Conservation (phyloP, 2,888 invertebrate species). For the Machimus rusticus region DNA sequence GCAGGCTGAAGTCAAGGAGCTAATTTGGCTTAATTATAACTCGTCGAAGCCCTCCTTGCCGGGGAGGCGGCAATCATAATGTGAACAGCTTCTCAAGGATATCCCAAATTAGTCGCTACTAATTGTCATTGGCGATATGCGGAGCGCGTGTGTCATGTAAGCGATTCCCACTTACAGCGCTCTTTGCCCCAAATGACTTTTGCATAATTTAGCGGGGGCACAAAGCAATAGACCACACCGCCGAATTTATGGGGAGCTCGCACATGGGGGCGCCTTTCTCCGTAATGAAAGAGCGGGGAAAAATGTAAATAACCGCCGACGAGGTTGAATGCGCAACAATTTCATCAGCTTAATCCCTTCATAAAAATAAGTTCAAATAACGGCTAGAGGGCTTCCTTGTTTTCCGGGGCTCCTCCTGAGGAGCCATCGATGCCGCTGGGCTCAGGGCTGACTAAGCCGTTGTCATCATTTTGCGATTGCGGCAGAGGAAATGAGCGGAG, state of each 20-base stretch:
- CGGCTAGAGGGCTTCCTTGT: constrained; percentile 43
- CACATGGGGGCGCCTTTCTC: background rate
- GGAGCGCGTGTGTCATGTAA: background rate
- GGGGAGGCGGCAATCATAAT: background rate
- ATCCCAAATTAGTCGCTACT: background rate
- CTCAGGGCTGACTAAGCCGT: background rate
- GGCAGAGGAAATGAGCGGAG: background rate
- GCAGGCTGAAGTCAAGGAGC: background rate
- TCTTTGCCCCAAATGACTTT: constrained; percentile 9
- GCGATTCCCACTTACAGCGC: background rate
- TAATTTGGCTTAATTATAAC: background rate
- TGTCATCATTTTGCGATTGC: constrained; percentile 32
- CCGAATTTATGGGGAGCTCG: constrained; percentile 1
- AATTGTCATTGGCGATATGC: constrained; percentile 19
- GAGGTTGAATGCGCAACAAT: constrained; percentile 43
- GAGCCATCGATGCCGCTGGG: constrained; percentile 6
- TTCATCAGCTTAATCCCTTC: constrained; percentile 48
- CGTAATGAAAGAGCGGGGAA: background rate
- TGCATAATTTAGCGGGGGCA: constrained; percentile 30
- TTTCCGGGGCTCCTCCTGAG: constrained; percentile 10
- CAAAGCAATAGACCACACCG: background rate
- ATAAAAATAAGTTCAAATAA: constrained; percentile 49
- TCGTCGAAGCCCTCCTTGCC: background rate
- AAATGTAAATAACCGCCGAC: background rate
- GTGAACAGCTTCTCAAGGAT: background rate